Conservation (phyloP, 2,888 invertebrate genomes). For the Cataglyphis cursor region DNA sequence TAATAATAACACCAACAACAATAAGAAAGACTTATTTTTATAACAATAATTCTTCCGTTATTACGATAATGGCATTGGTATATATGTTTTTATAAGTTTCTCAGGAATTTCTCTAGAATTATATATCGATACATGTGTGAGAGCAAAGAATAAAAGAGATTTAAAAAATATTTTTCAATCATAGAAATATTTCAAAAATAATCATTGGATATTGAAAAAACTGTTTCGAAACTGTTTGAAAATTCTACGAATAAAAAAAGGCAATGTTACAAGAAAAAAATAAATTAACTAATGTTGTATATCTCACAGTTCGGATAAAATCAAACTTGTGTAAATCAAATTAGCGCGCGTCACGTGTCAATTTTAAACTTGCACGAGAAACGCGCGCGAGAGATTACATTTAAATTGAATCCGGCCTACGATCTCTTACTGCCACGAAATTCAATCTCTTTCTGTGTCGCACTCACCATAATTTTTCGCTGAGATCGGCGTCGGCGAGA, state of each 20-base stretch:
- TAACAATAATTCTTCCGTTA: background rate
- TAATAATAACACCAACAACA: background rate
- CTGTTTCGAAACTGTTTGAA: background rate
- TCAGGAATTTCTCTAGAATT: background rate
- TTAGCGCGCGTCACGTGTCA: conserved; percentile 24
- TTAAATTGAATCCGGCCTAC: background rate
- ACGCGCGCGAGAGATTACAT: background rate
- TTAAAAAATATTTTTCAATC: background rate
- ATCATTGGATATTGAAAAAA: background rate
- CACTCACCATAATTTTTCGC: conserved; percentile 55
- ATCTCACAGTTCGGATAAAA: background rate
- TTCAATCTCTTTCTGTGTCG: background rate
- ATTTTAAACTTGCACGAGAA: background rate
- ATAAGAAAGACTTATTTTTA: background rate
- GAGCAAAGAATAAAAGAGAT: background rate
- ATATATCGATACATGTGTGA: background rate
- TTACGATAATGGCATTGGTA: background rate
- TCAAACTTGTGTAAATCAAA: background rate
- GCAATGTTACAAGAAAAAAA: too few relatives aligned
- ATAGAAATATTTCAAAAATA: background rate
- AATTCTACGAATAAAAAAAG: background rate
- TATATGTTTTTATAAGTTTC: background rate
- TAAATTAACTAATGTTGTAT: background rate
- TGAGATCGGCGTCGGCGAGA: conserved; percentile 43
- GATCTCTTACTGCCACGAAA: background rate